These are phyloP conservation scores for Gadopsis marmoratus DNA, from an alignment of 2,797 vertebrate species.

Conservation along the genomic window DNA sequence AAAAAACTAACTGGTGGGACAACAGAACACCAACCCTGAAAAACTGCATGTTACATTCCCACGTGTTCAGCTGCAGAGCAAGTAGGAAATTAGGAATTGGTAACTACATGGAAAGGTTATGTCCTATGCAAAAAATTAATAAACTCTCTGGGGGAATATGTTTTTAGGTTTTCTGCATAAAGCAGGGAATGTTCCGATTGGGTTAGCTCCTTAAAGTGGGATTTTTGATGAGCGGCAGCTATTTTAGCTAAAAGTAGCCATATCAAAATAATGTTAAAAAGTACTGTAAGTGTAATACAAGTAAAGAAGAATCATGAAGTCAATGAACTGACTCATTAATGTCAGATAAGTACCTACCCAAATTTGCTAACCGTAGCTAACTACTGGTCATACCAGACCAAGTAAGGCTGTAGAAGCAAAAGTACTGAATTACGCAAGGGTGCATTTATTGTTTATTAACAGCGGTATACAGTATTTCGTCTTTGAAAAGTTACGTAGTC, in stretches of 20 bases:
- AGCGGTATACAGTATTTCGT: too few relatives aligned
- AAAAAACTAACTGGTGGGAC: background rate
- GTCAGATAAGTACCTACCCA: background rate
- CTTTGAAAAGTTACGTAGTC: background rate
- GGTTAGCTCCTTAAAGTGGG: background rate
- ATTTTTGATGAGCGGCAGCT: background rate
- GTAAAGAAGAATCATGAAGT: background rate
- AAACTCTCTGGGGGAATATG: background rate
- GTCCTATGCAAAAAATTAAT: background rate
- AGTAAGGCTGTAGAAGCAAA: background rate
- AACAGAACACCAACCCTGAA: background rate
- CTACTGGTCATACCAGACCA: background rate
- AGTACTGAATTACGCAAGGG: background rate
- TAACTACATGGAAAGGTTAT: background rate
- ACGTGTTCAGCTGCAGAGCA: background rate
- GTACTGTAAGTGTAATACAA: background rate
- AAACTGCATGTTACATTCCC: background rate
- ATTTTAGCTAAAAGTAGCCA: background rate
- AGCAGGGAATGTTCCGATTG: background rate
- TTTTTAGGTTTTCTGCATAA: background rate
- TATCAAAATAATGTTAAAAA: background rate
- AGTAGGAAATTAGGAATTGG: background rate
- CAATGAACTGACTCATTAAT: too few relatives aligned
- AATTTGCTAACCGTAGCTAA: background rate
- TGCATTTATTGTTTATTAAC: background rate